These are phyloP conservation scores for Limnothrissa miodon DNA, from an alignment of 2,113 vertebrate species.

Conservation along the genomic window DNA sequence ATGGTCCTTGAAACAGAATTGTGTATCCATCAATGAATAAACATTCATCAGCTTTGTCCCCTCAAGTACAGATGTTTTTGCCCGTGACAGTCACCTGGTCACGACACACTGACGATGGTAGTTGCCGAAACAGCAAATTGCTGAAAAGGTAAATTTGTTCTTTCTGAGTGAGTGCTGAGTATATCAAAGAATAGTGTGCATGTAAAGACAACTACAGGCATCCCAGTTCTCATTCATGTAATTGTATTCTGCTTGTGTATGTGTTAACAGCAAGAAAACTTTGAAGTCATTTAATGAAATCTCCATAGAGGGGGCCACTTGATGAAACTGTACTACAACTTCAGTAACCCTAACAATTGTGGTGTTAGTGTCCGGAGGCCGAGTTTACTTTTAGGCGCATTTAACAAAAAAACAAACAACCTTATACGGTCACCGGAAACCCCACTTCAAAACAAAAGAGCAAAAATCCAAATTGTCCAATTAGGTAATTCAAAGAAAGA, in stretches of 20 bases:
- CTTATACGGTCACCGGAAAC: conserved; percentile 64
- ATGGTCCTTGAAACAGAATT: neutral
- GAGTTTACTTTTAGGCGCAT: neutral
- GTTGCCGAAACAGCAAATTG: neutral
- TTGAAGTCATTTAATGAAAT: neutral
- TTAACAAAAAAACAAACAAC: conserved; percentile 37
- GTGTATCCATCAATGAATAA: neutral
- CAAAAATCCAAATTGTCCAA: conserved; percentile 62
- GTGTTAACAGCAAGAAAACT: neutral
- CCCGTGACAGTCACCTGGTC: neutral
- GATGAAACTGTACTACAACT: too few species aligned
- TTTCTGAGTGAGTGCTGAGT: neutral
- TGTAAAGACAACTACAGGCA: neutral
- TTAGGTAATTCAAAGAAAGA: conserved; percentile 67
- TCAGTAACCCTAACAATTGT: neutral
- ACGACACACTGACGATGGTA: neutral
- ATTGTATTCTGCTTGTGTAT: neutral
- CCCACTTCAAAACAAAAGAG: conserved; percentile 60
- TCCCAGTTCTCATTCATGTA: neutral
- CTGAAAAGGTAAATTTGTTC: neutral
- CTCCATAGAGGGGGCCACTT: neutral
- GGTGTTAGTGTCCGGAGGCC: neutral
- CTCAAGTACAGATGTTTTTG: neutral
- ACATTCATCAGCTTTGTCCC: too few species aligned
- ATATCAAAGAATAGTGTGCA: neutral